Evolutionary conservation across 2,888 invertebrate species (phyloP), one percentile per base, ranked within the genome.

Genomic region (Poecilobothrus nobilitatus): DNA sequence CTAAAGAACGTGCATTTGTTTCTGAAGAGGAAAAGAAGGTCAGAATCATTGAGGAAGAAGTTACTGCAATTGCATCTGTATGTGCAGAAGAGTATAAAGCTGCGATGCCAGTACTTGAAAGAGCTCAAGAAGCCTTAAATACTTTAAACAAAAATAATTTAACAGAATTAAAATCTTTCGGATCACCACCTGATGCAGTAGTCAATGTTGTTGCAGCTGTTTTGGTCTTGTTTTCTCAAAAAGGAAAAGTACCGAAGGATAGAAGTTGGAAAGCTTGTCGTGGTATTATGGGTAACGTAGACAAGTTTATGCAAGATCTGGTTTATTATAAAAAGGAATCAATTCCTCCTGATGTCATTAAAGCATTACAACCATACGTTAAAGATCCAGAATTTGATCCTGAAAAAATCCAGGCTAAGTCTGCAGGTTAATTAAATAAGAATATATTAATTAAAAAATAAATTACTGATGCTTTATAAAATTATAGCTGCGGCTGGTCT

Each of bases 101-200:
- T 78, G 96, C 97, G 0, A 94, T 96, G 80, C 97, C 97, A 0
- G 95, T 95, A 0, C 82, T 97, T 33, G 78, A 89, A 22, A 95
- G 95, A 15, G 96, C 97, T 0, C 91, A 93, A 78, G 94, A 91
- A 75, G 96, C 97, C 10, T 82, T 97, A 67, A 91, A 96, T 77
- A 96, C 96, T 0, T 82, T 97, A 33, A 95, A 97, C 78, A 97
- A 97, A 84, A 91, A 89, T 77, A 97, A 97, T 80, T 82, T 97
- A 73, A 96, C 96, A 0, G 97, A 97, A 82, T 81, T 97, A 77
- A 96, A 96, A 79, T 94, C 96, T 0, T 96, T 97, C 79, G 94
- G 94, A 0, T 88, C 93, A 6, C 97, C 97, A 6, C 94, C 95
- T 0, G 88, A 89, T 63, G 93, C 94, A 68, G 96, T 96, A 0